Percentiles rank a stretch among this genome's conserved stretches.
These are phyloP conservation scores for Sardina pilchardus DNA, from an alignment of 2,113 vertebrate species.

Conservation along the genomic window DNA sequence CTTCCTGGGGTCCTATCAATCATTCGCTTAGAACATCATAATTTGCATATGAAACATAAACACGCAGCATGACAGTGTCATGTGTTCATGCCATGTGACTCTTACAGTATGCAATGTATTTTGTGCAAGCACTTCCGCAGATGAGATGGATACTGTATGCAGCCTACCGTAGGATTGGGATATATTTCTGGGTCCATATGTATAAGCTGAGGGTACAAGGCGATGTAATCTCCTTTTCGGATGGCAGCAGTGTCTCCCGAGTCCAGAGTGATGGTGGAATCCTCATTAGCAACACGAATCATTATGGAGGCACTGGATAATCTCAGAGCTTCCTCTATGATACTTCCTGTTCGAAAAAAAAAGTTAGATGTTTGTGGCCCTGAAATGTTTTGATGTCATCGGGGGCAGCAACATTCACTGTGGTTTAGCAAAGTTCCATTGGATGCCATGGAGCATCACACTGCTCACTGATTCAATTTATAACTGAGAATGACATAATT, in stretches of 20 bases:
- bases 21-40: too few relatives aligned
- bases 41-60: too few relatives aligned
- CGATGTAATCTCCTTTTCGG: slow-evolving; percentile 60
- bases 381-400: neutral
- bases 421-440: too few relatives aligned
- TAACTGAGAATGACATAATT: too few relatives aligned
- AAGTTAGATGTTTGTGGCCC: neutral
- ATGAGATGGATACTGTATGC: slow-evolving; percentile 1
- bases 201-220: slow-evolving; percentile 58
- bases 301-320: slow-evolving; percentile 63
- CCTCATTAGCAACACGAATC: slow-evolving; percentile 56
- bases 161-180: slow-evolving; percentile 48
- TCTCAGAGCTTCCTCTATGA: slow-evolving; percentile 58
- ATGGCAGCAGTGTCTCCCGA: slow-evolving; percentile 41
- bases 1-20: too few relatives aligned
- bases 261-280: slow-evolving; percentile 54
- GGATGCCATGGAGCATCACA: too few relatives aligned
- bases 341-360: slow-evolving; percentile 50
- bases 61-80: too few relatives aligned
- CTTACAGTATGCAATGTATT: too few relatives aligned
- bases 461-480: too few relatives aligned
- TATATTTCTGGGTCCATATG: slow-evolving; percentile 61
- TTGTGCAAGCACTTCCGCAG: neutral
- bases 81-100: too few relatives aligned
- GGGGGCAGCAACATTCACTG: neutral